phyloP scores from a whole-genome alignment of 1,140 invertebrate species.

The Diuraphis noxia region DNA sequence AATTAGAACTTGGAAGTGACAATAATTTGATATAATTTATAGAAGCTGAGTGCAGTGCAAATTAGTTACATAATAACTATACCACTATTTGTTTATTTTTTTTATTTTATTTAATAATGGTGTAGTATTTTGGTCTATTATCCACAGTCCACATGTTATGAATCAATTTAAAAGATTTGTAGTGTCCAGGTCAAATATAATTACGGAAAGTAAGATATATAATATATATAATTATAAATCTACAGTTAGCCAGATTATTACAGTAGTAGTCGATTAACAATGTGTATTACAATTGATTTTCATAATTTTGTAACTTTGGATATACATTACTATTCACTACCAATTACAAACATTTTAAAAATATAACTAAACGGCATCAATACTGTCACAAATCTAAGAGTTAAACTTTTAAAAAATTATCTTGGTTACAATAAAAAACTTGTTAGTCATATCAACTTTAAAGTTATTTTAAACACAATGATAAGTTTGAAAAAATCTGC shows the following conservation, averaged over 20 bases:
- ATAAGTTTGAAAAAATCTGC: too few species aligned
- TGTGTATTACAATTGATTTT: neutral
- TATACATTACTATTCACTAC: neutral
- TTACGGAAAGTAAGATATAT: neutral
- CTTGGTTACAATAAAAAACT: neutral
- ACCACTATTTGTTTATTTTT: neutral
- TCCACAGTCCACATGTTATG: neutral
- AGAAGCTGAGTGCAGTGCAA: neutral
- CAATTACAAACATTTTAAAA: neutral
- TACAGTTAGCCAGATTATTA: neutral
- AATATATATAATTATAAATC: neutral
- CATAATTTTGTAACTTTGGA: neutral
- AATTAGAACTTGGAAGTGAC: too few species aligned
- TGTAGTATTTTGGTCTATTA: neutral
- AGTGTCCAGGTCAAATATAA: neutral
- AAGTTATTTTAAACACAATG: neutral
- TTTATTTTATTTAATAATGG: neutral
- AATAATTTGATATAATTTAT: too few species aligned
- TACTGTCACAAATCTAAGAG: neutral
- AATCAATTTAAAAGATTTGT: constrained; percentile 2
- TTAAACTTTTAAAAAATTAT: neutral
- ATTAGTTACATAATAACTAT: neutral
- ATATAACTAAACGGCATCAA: too few species aligned
- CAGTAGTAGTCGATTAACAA: neutral
- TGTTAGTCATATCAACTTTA: neutral